Evolutionary conservation across 2,888 invertebrate genomes (phyloP).

Genomic region (Villa cingulata): DNA sequence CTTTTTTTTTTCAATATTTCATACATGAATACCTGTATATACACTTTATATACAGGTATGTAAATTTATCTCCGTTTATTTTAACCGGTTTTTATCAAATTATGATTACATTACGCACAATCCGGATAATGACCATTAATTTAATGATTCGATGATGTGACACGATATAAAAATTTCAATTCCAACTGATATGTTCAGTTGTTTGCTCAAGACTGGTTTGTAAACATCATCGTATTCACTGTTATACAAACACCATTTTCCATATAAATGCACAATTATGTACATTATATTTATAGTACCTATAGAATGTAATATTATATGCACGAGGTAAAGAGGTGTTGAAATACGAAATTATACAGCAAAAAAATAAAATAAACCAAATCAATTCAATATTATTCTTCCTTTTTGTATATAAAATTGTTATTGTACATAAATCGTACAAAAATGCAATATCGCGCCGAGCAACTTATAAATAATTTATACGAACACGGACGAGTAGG

Average conservation of each 20-base stretch:
- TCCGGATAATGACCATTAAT: slow-evolving; percentile 1
- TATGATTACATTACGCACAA: not conserved
- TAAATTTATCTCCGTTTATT: too few species aligned
- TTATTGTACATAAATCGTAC: not conserved
- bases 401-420: not conserved
- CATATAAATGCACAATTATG: not conserved
- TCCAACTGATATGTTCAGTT: slow-evolving; percentile 13
- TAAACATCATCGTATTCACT: slow-evolving; percentile 8
- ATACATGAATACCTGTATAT: too few species aligned
- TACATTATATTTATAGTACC: not conserved
- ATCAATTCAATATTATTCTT: not conserved
- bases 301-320: not conserved
- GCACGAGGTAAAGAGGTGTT: slow-evolving; percentile 27
- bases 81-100: not conserved
- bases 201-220: slow-evolving; percentile 17
- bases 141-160: not conserved
- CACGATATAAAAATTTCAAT: slow-evolving; percentile 2
- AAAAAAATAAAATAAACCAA: too few species aligned
- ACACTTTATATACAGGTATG: too few species aligned
- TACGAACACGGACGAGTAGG: not conserved
- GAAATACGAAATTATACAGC: slow-evolving; percentile 35
- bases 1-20: too few species aligned
- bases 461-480: not conserved
- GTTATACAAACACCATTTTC: not conserved
- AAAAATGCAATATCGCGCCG: not conserved